These are phyloP conservation scores for Lamproptera curius DNA, from an alignment of 2,888 invertebrate species.

Conservation along the genomic window DNA sequence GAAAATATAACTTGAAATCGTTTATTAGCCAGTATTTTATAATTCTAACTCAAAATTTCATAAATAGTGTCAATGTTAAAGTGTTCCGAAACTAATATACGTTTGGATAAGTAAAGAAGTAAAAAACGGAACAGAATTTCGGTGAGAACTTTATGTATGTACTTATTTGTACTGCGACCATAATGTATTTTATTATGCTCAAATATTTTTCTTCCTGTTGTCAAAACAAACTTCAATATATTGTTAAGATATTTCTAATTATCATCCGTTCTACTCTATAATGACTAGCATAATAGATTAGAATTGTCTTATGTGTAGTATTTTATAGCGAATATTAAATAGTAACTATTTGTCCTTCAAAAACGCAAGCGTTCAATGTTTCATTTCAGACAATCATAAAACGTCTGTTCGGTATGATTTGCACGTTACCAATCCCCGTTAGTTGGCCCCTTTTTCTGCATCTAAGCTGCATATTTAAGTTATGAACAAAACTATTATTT, in stretches of 20 bases:
- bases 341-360: neutral
- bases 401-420: neutral
- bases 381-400: neutral
- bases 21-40: neutral
- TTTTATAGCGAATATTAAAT: neutral
- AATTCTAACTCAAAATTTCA: neutral
- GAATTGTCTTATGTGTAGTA: too few species aligned
- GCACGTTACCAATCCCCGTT: constrained; percentile 32
- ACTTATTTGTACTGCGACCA: too few species aligned
- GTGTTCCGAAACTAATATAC: neutral
- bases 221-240: too few species aligned
- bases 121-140: neutral
- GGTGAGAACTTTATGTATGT: constrained; percentile 6
- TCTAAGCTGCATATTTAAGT: constrained; percentile 14
- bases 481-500: neutral
- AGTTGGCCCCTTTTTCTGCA: constrained; percentile 33
- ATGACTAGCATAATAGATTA: too few species aligned
- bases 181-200: too few species aligned
- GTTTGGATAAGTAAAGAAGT: constrained; percentile 2
- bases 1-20: neutral
- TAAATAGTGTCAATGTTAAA: neutral
- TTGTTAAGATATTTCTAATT: too few species aligned
- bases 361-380: neutral
- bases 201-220: too few species aligned
- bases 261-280: too few species aligned